Evolutionary conservation across 2,797 vertebrate genomes (phyloP).

Genomic region (Caiman crocodilus): DNA sequence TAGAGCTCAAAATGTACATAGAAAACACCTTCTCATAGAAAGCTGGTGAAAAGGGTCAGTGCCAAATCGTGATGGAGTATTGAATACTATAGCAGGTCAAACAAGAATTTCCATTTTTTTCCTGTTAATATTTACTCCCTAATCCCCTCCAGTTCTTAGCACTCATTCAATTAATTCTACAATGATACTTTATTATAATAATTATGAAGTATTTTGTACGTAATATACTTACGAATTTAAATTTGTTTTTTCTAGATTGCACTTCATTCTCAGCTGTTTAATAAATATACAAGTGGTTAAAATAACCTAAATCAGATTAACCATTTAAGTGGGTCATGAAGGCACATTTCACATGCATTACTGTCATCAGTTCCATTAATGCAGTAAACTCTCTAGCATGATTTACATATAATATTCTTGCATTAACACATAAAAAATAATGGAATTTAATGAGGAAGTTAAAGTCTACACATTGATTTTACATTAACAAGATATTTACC

Average conservation of each 20-base stretch:
- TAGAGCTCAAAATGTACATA: no score
- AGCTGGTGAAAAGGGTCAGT: no score
- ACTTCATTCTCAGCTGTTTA: neutral
- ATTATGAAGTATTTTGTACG: neutral
- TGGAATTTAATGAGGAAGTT: constrained; percentile 26
- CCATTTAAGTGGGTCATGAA: neutral
- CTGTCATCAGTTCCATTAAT: neutral
- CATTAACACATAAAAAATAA: neutral
- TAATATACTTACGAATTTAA: neutral
- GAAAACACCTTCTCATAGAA: no score
- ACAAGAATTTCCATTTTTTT: neutral
- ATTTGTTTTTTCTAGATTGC: neutral
- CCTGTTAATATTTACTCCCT: neutral
- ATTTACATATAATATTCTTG: neutral
- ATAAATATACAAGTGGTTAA: constrained; percentile 22
- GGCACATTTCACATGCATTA: neutral
- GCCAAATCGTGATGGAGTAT: no score
- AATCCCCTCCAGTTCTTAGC: neutral
- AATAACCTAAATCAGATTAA: constrained; percentile 37
- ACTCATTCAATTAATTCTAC: constrained; percentile 12
- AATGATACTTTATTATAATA: neutral
- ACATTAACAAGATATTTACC: neutral
- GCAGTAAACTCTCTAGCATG: neutral
- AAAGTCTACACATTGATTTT: constrained; percentile 27
- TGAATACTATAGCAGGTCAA: no score